Evolutionary conservation across 2,888 invertebrate species (phyloP).

Genomic region (Nomada ruficornis): DNA sequence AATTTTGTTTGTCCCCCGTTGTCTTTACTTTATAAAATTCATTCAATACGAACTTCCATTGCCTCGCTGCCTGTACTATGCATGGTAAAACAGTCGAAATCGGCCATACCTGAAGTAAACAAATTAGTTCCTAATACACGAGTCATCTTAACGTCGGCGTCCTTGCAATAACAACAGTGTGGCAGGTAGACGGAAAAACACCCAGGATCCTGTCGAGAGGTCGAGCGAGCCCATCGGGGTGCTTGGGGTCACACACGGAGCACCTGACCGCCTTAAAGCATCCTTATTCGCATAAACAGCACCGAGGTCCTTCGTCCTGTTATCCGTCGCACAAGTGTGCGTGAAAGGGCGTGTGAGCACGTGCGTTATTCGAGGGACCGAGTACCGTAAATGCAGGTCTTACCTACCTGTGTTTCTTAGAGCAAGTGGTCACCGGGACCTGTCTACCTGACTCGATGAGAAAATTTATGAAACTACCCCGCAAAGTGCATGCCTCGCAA

Average conservation of each 20-base stretch:
- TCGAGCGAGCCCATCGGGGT: constrained; percentile 60
- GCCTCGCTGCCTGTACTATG: neutral
- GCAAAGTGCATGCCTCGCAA: constrained; percentile 51
- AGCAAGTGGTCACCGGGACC: constrained; percentile 37
- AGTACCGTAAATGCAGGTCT: constrained; percentile 48
- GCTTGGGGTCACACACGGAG: constrained; percentile 43
- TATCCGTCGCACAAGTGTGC: constrained; percentile 9
- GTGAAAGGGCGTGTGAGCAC: constrained; percentile 29
- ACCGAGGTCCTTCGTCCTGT: constrained; percentile 21
- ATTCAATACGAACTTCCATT: neutral
- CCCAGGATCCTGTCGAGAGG: constrained; percentile 33
- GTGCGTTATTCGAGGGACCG: constrained; percentile 37
- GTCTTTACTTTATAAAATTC: no score
- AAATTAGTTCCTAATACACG: constrained; percentile 47
- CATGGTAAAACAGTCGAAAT: neutral
- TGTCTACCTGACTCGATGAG: constrained; percentile 51
- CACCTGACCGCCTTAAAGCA: constrained; percentile 48
- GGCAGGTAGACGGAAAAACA: constrained; percentile 48
- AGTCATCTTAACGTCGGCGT: constrained; percentile 22
- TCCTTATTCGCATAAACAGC: constrained; percentile 37
- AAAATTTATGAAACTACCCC: constrained; percentile 68
- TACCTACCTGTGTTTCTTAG: constrained; percentile 45
- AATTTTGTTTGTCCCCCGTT: no score
- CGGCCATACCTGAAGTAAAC: neutral
- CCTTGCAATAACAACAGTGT: constrained; percentile 20